Evolutionary conservation across 2,888 invertebrate species (phyloP).

Genomic region (Eupeodes luniger): DNA sequence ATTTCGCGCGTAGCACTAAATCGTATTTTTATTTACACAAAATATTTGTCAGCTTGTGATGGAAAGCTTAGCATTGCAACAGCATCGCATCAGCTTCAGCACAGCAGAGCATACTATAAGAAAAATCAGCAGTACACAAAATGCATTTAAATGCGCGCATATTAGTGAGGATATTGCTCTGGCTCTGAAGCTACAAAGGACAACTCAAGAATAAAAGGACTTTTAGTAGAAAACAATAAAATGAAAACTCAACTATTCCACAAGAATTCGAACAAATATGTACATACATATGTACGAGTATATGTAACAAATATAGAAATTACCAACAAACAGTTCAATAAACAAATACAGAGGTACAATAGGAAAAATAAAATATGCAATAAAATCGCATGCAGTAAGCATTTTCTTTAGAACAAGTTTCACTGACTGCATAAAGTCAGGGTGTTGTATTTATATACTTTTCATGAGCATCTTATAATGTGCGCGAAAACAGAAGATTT

Average conservation of each 20-base stretch:
- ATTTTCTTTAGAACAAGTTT: conserved; percentile 38
- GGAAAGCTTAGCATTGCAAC: not conserved
- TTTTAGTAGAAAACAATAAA: conserved; percentile 22
- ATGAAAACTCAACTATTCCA: conserved; percentile 2
- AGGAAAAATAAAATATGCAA: conserved; percentile 59
- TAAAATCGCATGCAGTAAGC: conserved; percentile 73
- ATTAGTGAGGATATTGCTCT: conserved; percentile 57
- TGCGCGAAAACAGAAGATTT: conserved; percentile 72
- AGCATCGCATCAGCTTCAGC: not conserved
- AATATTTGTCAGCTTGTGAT: conserved; percentile 59
- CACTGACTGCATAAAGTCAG: not conserved
- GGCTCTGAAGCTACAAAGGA: conserved; percentile 42
- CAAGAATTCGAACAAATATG: not conserved
- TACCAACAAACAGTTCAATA: conserved; percentile 70
- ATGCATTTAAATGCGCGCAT: conserved; percentile 62
- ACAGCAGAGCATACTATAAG: not conserved
- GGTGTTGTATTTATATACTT: not conserved
- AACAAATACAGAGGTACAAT: conserved; percentile 54
- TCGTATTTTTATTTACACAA: conserved; percentile 68
- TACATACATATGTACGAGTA: not conserved
- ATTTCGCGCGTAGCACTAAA: conserved; percentile 63
- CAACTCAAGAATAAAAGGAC: conserved; percentile 44
- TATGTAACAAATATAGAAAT: no score
- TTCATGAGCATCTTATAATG: conserved; percentile 15
- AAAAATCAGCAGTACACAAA: conserved; percentile 28